phyloP scores from a whole-genome alignment of 2,797 vertebrate genomes.

The Halcyon badia region DNA sequence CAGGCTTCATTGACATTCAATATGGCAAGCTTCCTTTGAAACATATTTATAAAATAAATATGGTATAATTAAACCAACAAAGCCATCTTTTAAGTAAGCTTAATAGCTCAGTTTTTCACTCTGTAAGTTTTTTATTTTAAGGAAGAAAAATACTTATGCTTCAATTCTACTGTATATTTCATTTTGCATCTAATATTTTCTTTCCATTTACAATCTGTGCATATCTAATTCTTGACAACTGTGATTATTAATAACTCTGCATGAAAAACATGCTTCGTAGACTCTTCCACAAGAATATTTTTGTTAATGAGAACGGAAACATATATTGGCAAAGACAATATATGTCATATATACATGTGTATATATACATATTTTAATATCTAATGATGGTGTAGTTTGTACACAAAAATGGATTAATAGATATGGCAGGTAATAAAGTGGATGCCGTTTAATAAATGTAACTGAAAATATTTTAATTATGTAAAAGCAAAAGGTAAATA shows the following conservation, averaged over 20 bases:
- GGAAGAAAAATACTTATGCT: slow-evolving; percentile 74
- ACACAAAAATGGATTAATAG: slow-evolving; percentile 71
- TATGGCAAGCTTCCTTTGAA: slow-evolving; percentile 84
- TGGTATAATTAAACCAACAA: slow-evolving; percentile 87
- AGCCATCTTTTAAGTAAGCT: slow-evolving; percentile 84
- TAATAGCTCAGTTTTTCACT: slow-evolving; percentile 78
- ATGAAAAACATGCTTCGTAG: slow-evolving; percentile 75
- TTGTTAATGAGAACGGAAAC: slow-evolving; percentile 80
- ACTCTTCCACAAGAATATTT: slow-evolving; percentile 76
- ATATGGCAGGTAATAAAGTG: slow-evolving; percentile 77
- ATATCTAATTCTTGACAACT: slow-evolving; percentile 82
- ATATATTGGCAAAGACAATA: slow-evolving; percentile 74
- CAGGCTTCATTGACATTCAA: slow-evolving; percentile 84
- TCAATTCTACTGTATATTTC: slow-evolving; percentile 69
- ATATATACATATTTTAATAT: slow-evolving; percentile 57
- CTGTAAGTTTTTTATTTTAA: slow-evolving; percentile 76
- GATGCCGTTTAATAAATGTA: slow-evolving; percentile 75
- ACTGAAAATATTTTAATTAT: slow-evolving; percentile 84
- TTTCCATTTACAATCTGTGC: slow-evolving; percentile 74
- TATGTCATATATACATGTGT: slow-evolving; percentile 55
- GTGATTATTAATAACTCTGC: slow-evolving; percentile 80
- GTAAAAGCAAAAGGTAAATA: slow-evolving; percentile 83
- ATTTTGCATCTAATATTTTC: slow-evolving; percentile 75
- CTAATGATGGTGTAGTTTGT: slow-evolving; percentile 71
- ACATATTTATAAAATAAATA: slow-evolving; percentile 88